A percentile compares a stretch with the other conserved stretches of the same genome.
phyloP scores from a whole-genome alignment of 2,888 invertebrate species.

The Pandemis cinnamomeana region DNA sequence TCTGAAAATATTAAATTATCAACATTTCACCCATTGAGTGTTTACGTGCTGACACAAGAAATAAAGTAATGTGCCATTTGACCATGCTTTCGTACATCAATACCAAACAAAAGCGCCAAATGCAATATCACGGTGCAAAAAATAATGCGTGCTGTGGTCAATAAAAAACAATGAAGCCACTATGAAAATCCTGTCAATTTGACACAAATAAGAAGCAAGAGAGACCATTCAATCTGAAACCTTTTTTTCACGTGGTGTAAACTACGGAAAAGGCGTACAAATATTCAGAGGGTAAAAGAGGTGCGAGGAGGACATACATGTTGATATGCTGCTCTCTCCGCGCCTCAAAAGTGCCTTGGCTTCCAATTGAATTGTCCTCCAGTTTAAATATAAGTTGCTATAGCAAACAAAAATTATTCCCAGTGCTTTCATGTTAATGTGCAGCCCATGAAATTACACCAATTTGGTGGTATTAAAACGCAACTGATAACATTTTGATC shows the following conservation, averaged over 20 bases:
- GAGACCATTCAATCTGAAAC: background rate
- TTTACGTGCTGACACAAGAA: background rate
- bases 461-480: background rate
- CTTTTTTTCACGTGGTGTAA: background rate
- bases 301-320: background rate
- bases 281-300: background rate
- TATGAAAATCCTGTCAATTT: background rate
- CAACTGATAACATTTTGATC: slow-evolving; percentile 50
- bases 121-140: slow-evolving; percentile 7
- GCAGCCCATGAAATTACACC: slow-evolving; percentile 10
- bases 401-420: background rate
- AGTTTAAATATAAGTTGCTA: background rate
- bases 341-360: background rate
- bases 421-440: background rate
- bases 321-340: background rate
- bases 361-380: background rate
- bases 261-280: background rate
- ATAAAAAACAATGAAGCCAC: background rate
- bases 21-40: background rate
- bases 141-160: slow-evolving; percentile 15
- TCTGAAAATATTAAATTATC: background rate
- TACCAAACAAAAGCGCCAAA: background rate
- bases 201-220: background rate
- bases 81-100: background rate
- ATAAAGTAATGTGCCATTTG: background rate